Conservation (phyloP, 2,113 vertebrate species). For the Vulpes vulpes region DNA sequence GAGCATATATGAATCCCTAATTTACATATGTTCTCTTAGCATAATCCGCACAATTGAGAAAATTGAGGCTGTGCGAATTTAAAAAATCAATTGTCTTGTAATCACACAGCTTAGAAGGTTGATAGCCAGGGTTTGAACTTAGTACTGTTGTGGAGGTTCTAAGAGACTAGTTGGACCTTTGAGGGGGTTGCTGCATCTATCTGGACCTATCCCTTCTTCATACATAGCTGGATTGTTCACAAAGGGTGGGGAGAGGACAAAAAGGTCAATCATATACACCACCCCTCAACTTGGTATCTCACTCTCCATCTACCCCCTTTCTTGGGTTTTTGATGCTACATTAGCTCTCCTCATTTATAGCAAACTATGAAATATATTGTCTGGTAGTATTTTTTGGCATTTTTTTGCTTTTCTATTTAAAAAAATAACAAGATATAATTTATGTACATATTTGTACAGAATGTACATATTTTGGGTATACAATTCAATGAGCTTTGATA, state of each 20-base stretch:
- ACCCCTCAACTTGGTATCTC: neutral
- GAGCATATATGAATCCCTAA: neutral
- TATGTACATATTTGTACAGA: neutral
- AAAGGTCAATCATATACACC: rapidly evolving
- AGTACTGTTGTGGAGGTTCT: neutral
- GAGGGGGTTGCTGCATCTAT: neutral
- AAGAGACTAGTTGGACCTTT: neutral
- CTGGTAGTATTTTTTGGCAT: neutral
- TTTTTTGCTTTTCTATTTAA: neutral
- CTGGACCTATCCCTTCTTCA: neutral
- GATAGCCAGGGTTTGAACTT: neutral
- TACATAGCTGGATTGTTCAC: rapidly evolving
- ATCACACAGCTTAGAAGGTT: neutral
- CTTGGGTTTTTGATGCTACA: neutral
- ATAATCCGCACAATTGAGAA: neutral
- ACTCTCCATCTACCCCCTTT: neutral
- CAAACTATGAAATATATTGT: neutral
- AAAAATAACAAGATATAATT: neutral
- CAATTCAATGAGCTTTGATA: neutral
- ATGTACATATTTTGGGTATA: neutral
- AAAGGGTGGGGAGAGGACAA: rapidly evolving
- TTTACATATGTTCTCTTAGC: neutral
- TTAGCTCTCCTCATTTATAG: neutral
- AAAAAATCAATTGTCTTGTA: neutral
- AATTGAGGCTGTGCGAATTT: neutral